A percentile compares a stretch with the other conserved stretches of the same genome.
Conservation (phyloP, 2,113 vertebrate species). For the Zingel zingel region DNA sequence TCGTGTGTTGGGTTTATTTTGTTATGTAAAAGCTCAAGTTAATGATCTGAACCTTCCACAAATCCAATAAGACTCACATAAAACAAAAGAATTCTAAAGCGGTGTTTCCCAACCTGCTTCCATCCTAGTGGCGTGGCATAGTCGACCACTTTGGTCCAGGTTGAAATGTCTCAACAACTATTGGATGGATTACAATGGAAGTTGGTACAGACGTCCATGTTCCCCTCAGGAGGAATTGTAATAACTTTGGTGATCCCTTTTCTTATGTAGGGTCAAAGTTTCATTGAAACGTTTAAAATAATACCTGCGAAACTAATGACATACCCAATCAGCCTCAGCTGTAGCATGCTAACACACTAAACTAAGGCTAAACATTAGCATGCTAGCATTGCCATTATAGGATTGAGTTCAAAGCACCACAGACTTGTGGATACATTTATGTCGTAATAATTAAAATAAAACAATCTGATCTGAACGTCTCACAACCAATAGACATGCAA, state of each 20-base stretch:
- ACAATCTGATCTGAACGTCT: neutral
- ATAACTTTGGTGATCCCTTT: neutral
- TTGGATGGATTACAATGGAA: neutral
- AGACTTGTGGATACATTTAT: no score
- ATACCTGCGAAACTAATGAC: no score
- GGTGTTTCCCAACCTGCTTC: no score
- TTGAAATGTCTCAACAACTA: neutral
- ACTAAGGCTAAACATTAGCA: no score
- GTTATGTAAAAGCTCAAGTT: neutral
- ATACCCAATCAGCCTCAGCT: no score
- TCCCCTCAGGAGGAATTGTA: neutral
- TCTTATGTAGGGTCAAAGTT: neutral
- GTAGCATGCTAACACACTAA: no score
- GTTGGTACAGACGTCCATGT: neutral
- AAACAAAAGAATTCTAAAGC: no score
- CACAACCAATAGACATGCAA: neutral
- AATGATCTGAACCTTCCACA: constrained; percentile 26
- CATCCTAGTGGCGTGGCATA: no score
- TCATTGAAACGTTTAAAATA: no score
- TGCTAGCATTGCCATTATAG: no score
- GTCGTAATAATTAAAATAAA: no score
- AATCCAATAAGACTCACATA: neutral
- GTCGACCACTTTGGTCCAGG: neutral
- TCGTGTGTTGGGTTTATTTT: neutral
- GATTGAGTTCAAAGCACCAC: no score